Evolutionary conservation across 2,113 vertebrate species (phyloP), one percentile per base, ranked within the genome.

Genomic region (Notechis scutatus): DNA sequence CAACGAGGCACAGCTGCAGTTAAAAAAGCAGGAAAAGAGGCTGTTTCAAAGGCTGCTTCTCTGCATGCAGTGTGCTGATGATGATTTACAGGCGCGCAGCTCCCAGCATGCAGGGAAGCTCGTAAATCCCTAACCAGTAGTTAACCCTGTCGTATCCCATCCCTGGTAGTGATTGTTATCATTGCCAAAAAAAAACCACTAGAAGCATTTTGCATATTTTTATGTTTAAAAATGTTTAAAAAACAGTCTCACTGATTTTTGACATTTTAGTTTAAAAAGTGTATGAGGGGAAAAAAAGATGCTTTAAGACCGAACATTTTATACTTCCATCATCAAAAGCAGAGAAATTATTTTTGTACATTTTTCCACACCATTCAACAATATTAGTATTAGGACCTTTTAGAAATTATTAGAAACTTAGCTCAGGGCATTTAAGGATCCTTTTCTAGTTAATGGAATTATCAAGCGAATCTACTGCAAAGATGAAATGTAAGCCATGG

Each of bases 401-500:
- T 92, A 29, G 15, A 87, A 59, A 56, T 86, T 93, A 94, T 96
- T 94, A 95, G 95, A 95, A 96, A 95, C 89, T 94, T 61, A 95
- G 93, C 85, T 87, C 39, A 94, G 95, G 94, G 96, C 92, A 94
- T 93, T 3, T 1, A 94, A 94, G 92, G 85, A 94, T 96, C 42
- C 42, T 89, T 94, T 52, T 90, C 96, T 96, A 56, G 93, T 94
- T 91, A 92, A 91, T 94, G 89, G 94, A 94, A 88, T 93, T 94
- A 93, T 92, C 52, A 89, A 89, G 59, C 18, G 81, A 92, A 88
- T 86, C 91, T 29, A 93, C 18, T 93, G 15, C 57, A 20, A 42
- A 95, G 94, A 21, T 86, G 5, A 12, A 57, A 90, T 90, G 34
- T 61, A 24, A 93, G 86, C 54, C 54, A 45, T n/a, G 42, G 56